Conservation (phyloP, 2,113 vertebrate species). For the Bubalus kerabau region DNA sequence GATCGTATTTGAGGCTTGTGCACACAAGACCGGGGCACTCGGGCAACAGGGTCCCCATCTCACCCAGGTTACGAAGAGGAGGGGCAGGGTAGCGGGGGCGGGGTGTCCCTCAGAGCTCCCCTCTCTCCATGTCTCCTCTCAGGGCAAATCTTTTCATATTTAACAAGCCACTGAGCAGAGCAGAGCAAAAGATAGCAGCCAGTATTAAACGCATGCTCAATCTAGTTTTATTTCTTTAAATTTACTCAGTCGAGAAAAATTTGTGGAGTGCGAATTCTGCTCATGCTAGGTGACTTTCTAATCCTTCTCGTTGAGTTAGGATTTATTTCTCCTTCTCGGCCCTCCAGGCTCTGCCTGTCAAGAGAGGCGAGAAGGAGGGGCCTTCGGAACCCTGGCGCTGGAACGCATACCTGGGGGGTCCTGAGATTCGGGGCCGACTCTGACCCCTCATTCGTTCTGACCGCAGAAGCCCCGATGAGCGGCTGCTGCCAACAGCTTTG, state of each 20-base stretch:
- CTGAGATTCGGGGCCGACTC: not conserved
- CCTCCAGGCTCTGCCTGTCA: not conserved
- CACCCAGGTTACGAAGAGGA: slow-evolving; percentile 47
- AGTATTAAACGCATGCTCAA: slow-evolving; percentile 83
- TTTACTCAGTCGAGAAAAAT: slow-evolving; percentile 83
- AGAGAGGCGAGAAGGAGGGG: not conserved
- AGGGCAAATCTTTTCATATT: slow-evolving; percentile 82
- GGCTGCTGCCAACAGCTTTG: slow-evolving; percentile 35
- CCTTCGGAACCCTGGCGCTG: not conserved
- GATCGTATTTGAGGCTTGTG: slow-evolving; percentile 73
- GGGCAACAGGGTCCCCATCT: slow-evolving; percentile 49
- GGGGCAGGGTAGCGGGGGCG: slow-evolving; percentile 42
- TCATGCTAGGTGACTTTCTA: slow-evolving; percentile 77
- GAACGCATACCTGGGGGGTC: not conserved
- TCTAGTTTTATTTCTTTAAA: slow-evolving; percentile 84
- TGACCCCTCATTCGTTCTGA: slow-evolving; percentile 57
- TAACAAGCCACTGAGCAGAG: slow-evolving; percentile 83
- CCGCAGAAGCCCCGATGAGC: slow-evolving; percentile 39
- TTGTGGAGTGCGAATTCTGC: slow-evolving; percentile 81
- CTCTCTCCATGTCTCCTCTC: slow-evolving; percentile 60
- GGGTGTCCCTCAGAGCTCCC: slow-evolving; percentile 58
- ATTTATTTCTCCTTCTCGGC: slow-evolving; percentile 75
- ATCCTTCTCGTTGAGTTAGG: slow-evolving; percentile 74
- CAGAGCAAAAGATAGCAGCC: slow-evolving; percentile 77
- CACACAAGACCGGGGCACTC: slow-evolving; percentile 60